Evolutionary conservation across 1,140 invertebrate genomes (phyloP).

Genomic region (Drosophila oshimai): DNA sequence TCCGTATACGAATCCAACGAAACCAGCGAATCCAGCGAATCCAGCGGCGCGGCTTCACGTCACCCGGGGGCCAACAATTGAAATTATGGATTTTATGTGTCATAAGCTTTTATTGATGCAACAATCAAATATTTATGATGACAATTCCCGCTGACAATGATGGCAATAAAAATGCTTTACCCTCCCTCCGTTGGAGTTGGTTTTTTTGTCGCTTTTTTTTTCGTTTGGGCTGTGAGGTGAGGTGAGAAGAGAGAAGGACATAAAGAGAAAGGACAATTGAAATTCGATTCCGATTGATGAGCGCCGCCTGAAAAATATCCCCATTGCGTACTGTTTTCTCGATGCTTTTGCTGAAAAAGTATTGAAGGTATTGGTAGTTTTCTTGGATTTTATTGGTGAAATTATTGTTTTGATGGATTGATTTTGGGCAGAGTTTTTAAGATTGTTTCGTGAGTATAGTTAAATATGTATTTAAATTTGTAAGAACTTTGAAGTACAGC

Average conservation of each 20-base stretch:
- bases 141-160: conserved; percentile 77
- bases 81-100: conserved; percentile 81
- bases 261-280: conserved; percentile 9
- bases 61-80: conserved; percentile 64
- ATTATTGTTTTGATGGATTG: too few relatives aligned
- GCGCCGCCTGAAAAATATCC: conserved; percentile 1
- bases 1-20: too few relatives aligned
- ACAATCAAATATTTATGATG: conserved; percentile 81
- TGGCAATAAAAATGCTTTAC: conserved; percentile 73
- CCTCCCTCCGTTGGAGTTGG: not conserved
- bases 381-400: too few relatives aligned
- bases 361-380: too few relatives aligned
- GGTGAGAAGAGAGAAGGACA: conserved; percentile 4
- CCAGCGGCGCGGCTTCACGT: not conserved
- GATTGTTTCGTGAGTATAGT: too few relatives aligned
- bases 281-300: conserved; percentile 43
- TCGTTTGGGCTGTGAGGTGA: not conserved
- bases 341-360: not conserved
- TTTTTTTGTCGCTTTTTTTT: conserved; percentile 12
- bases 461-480: too few relatives aligned
- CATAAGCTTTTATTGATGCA: conserved; percentile 81
- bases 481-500: too few relatives aligned
- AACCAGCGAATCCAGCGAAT: too few relatives aligned
- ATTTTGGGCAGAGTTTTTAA: too few relatives aligned
- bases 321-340: too few relatives aligned